phyloP scores from a whole-genome alignment of 2,797 vertebrate species.

The Lepus oiostolus region DNA sequence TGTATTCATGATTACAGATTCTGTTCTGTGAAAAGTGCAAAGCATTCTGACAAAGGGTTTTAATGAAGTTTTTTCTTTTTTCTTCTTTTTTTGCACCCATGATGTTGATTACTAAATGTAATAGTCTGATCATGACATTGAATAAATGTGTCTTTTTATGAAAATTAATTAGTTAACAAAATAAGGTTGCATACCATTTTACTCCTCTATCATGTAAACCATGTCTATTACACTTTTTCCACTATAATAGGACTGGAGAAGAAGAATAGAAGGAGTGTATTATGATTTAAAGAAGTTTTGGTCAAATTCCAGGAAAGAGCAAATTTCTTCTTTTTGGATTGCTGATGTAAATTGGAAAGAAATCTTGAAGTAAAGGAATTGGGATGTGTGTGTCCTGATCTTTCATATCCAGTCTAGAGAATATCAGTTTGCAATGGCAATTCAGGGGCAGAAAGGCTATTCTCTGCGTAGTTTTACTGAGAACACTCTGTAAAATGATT shows the following conservation, averaged over 20 bases:
- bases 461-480: too few species aligned
- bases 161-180: too few species aligned
- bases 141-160: too few species aligned
- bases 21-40: background rate
- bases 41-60: too few species aligned
- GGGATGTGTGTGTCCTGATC: background rate
- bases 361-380: background rate
- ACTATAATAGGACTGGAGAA: background rate
- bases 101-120: too few species aligned
- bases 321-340: background rate
- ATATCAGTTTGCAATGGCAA: background rate
- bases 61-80: too few species aligned
- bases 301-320: background rate
- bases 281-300: background rate
- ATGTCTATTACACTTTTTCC: background rate
- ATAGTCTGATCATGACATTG: too few species aligned
- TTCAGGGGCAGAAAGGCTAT: background rate
- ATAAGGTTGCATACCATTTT: background rate
- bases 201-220: background rate
- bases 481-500: background rate
- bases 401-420: background rate
- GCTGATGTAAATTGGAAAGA: background rate
- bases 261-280: background rate
- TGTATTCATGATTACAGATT: background rate
- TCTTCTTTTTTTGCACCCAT: too few species aligned